Conservation (phyloP, 1,140 invertebrate species). For the Meloidogyne chitwoodi region DNA sequence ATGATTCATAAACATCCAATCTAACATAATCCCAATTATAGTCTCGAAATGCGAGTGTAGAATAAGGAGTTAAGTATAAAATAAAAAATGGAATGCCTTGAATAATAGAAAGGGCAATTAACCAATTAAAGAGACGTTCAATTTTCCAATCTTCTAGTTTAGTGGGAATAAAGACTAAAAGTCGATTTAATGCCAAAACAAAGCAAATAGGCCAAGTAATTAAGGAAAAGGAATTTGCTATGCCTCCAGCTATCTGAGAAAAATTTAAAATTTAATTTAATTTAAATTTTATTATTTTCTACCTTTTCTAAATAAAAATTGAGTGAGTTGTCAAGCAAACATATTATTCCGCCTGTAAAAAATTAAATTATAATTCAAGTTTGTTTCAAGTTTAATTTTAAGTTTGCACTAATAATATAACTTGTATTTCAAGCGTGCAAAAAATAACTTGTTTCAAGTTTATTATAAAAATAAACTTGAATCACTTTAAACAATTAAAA, state of each 20-base stretch:
- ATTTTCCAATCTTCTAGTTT: not conserved
- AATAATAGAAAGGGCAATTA: not conserved
- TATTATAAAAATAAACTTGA: not conserved
- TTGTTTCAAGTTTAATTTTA: no score
- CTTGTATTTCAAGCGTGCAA: not conserved
- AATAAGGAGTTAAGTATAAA: not conserved
- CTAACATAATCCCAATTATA: not conserved
- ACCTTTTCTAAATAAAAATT: not conserved
- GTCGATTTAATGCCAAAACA: constrained; percentile 1
- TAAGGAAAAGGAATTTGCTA: not conserved
- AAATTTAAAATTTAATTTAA: not conserved
- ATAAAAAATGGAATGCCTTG: not conserved
- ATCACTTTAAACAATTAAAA: not conserved
- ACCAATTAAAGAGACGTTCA: not conserved
- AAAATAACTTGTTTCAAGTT: not conserved
- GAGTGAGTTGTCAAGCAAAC: not conserved
- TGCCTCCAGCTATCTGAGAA: not conserved
- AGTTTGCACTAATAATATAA: no score
- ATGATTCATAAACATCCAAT: not conserved
- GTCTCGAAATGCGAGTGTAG: not conserved
- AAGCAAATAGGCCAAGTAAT: not conserved
- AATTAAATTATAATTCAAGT: not conserved
- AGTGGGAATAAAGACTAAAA: not conserved
- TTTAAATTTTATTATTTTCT: not conserved
- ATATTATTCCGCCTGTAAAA: not conserved